A percentile compares a stretch with the other conserved stretches of the same genome.
These are phyloP conservation scores for Ctenodactylus gundi DNA, from an alignment of 2,113 vertebrate species.

Conservation along the genomic window DNA sequence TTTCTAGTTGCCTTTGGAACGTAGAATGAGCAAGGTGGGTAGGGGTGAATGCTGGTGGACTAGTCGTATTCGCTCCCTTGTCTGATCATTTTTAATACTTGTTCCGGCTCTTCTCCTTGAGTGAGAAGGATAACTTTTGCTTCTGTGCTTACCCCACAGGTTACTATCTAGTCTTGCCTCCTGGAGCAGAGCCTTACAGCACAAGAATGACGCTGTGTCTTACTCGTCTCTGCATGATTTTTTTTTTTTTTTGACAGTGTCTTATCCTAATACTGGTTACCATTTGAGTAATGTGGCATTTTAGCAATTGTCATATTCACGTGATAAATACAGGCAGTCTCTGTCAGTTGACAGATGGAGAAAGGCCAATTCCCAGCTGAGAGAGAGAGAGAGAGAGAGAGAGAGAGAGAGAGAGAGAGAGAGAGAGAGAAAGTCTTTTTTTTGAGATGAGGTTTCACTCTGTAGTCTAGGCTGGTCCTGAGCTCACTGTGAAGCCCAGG, in stretches of 20 bases:
- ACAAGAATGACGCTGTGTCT: no score
- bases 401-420: not conserved
- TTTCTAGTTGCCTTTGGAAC: no score
- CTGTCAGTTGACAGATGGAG: not conserved
- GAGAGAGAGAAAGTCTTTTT: no score
- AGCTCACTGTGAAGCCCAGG: no score
- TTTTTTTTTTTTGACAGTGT: no score
- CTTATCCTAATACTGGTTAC: not conserved
- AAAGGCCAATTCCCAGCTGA: not conserved
- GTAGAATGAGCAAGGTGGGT: no score
- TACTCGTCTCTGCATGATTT: not conserved
- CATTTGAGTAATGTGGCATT: not conserved
- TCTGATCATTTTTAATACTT: not conserved
- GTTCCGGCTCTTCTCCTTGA: not conserved
- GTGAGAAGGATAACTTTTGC: not conserved
- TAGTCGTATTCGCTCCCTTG: not conserved
- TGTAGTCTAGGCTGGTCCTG: no score
- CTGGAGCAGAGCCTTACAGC: no score
- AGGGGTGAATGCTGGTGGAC: rapidly evolving
- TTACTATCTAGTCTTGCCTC: no score
- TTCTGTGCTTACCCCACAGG: not conserved
- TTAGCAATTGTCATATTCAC: not conserved
- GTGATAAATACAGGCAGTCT: not conserved
- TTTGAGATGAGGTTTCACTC: no score
- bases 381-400: not conserved